Base-by-base conservation (phyloP, 2,888 invertebrate species). In the Cecidostiba fungosa region DNA sequence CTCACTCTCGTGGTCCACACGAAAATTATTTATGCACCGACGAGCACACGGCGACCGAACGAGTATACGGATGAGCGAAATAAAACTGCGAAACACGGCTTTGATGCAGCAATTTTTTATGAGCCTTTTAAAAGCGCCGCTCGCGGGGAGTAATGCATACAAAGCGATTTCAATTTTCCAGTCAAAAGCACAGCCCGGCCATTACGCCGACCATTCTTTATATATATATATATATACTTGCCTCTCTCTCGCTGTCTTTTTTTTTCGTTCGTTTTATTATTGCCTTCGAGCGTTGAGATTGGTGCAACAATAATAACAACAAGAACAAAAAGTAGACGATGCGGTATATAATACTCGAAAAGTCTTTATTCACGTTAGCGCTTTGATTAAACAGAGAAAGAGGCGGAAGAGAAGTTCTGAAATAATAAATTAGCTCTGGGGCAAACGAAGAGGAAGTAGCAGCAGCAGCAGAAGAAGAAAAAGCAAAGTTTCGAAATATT, bases 81-180 rank as follows among this genome's bases (percentile, higher is more conserved):
- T 72, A 72, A 72, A 72, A 39, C 39, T 23, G 36, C n/a, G n/a
- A 66, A 66, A 29, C n/a, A 50, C 50, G n/a, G 72, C 6, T 74
- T 84, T 69, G 78, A 84, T 69, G 74, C 69, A 62, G 76, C 76
- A 80, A 77, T 80, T 82, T 84, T 85, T 85, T 81, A 80, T 85
- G 85, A 77, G 76, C 36, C 77, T 66, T 85, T 81, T 85, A 85
- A 81, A 73, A 82, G 77, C 81, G 50, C 54, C 10, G 54, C 23
- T 59, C 54, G 54, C n/a, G 26, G 43, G 12, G 54, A 82, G 87
- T 82, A 87, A 85, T 88, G 85, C 88, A 87, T 87, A 88, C 88
- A 82, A 81, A 87, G 86, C 77, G 85, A 85, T 89, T 89, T 89
- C 88, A 89, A 89, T 89, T 89, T 89, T 88, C 86, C 88, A 84